Base-by-base conservation (phyloP, 2,888 invertebrate genomes). In the Philereme transversata region DNA sequence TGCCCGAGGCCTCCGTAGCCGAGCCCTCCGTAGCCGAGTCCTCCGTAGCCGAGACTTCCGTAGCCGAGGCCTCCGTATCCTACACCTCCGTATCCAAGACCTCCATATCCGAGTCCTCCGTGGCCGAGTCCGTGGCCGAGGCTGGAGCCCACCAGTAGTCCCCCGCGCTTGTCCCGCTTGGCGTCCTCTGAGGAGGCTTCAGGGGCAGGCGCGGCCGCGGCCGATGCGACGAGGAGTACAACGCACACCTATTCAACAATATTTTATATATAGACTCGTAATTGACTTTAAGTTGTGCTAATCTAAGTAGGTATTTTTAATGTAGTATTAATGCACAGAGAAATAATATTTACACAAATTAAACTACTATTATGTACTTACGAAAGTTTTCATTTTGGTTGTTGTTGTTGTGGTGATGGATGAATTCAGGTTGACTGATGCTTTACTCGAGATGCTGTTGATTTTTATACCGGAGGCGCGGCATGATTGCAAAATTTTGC, bases 121-220 rank as follows among this genome's bases (percentile, higher is more conserved):
- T 69, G 65, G 51, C 63, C 58, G 46, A 55, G 63, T 50, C 62
- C 63, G 63, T 36, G 36, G 36, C 5, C 36, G 36, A 36, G 36
- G 36, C 36, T 62, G 44, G 49, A 40, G 36, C 40, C 50, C 52
- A 11, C 48, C 64, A 67, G 64, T 55, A 53, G 60, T 62, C 51
- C 44, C 46, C 78, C 75, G 44, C 83, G 82, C 71, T 81, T 83
- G 64, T 76, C 81, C 7, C 83, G 82, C 68, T 74, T 74, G 50
- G 64, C 69, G n/a, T 63, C 63, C 10, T 58, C 9, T 40, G 61
- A 10, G 10, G 49, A 4, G 4, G 57, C 69, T 8, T 52, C 62
- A 33, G 70, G 67, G 40, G 73, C 72, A 33, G 78, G 73, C 2
- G 72, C 8, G 40, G 40, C 72, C 5, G 73, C 82, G 57, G 76